Evolutionary conservation across 2,888 invertebrate genomes (phyloP), one percentile per base, ranked within the genome.

Genomic region (Mythimna ferrago): DNA sequence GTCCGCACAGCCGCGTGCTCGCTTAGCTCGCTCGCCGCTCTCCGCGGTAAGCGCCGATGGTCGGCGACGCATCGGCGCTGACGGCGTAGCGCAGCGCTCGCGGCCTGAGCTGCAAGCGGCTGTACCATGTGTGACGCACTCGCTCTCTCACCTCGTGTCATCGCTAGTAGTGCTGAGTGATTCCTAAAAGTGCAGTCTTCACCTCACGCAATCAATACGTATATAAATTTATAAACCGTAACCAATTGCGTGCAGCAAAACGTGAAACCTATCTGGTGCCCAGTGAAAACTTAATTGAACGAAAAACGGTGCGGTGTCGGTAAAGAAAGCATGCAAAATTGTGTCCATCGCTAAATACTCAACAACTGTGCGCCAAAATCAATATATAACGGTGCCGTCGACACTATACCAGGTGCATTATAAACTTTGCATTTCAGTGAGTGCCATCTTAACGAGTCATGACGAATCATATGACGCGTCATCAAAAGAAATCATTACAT

Each of bases 401-500:
- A 94, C 93, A 95, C 94, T 94, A 95, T 93, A 94, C 91, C 94
- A 93, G 93, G 96, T 96, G 96, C 96, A 95, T 91, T 91, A 92
- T 92, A 96, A 94, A 93, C 89, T 93, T 94, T 96, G 96, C 96
- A 96, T 95, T 96, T 96, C 96, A 96, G 96, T 96, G 96, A 96
- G 96, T 96, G 96, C 94, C 95, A 96, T 96, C 96, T 93, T 94
- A 92, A 89, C 92, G 92, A 86, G 88, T 80, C 87, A 89, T 89
- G 89, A 89, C 92, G 93, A 86, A 87, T 86, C 91, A 81, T 85
- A 82, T 78, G 88, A 91, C 91, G 89, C 93, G 91, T 89, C 92
- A 90, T 89, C 87, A 86, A 87, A 92, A 93, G 82, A 92, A 97
- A 97, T 97, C 97, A 97, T 97, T 97, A 97, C 97, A 97, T 97